These are phyloP conservation scores for Bufo gargarizans DNA, from an alignment of 2,113 vertebrate genomes.

Conservation along the genomic window DNA sequence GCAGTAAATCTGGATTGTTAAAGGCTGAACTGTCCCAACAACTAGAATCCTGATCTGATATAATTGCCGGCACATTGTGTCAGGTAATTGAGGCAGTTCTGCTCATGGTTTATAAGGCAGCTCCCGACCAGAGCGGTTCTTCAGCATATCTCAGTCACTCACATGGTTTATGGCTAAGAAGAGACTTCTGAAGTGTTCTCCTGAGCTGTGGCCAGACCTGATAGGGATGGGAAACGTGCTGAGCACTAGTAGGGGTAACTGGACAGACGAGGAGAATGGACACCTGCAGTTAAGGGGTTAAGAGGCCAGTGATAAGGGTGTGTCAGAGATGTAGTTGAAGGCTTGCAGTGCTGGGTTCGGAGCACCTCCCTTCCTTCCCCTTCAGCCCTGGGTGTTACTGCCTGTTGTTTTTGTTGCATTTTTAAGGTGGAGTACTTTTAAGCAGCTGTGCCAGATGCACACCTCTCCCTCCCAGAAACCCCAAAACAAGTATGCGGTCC, in stretches of 20 bases:
- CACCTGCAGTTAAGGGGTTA: slow-evolving; percentile 45
- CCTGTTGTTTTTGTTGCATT: slow-evolving; percentile 62
- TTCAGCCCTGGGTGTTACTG: slow-evolving; percentile 57
- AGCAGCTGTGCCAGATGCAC: slow-evolving; percentile 63
- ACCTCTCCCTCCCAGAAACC: slow-evolving; percentile 63
- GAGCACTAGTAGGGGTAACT: not conserved
- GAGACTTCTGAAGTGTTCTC: not conserved
- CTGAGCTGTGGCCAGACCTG: too few relatives aligned
- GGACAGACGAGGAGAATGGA: not conserved
- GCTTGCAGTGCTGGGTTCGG: slow-evolving; percentile 44
- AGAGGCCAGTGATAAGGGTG: slow-evolving; percentile 50
- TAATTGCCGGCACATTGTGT: too few relatives aligned
- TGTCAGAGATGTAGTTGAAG: slow-evolving; percentile 48
- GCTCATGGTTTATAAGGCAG: not conserved
- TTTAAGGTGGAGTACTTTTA: slow-evolving; percentile 56
- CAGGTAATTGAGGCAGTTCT: not conserved
- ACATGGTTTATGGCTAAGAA: not conserved
- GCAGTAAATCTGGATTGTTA: not conserved
- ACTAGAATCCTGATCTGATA: too few relatives aligned
- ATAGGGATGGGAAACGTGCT: not conserved
- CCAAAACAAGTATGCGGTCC: slow-evolving; percentile 51
- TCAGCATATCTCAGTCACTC: not conserved
- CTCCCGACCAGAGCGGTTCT: not conserved
- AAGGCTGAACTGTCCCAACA: too few relatives aligned
- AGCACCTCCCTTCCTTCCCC: slow-evolving; percentile 76